Base-by-base conservation (phyloP, 2,888 invertebrate species). In the Mycalesis mineus region DNA sequence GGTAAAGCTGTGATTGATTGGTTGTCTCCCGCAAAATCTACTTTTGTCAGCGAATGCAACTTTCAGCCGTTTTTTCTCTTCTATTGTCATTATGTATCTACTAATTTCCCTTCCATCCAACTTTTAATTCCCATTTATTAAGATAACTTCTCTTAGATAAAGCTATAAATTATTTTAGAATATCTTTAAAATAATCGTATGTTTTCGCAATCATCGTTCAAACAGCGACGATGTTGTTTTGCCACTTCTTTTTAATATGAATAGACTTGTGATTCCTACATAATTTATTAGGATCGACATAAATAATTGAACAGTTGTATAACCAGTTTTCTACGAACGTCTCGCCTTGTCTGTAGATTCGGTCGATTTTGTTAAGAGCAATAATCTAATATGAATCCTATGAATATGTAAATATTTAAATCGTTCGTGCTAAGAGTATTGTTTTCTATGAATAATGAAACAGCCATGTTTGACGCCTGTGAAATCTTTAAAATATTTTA, bases 1-100 rank as follows among this genome's bases (percentile, higher is more conserved):
- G 72, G 74, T 74, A 76, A 74, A 71, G 66, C 70, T 69, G 79
- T 84, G 87, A 84, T 86, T 82, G 85, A 86, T 84, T 80, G 77
- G 68, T 58, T 62, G 61, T 62, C 61, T 58, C 63, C 60, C 57
- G 54, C 60, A 58, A 57, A 60, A 61, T 63, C 58, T 64, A 61
- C 63, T 66, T 62, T 65, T 63, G 63, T 61, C 56, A 57, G 45
- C 53, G 13, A 44, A 33, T 55, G 47, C 51, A 49, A 48, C 50
- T 40, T 55, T 53, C 49, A 39, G 17, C 42, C 15, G 7, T 57
- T 33, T 39, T n/a, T 39, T 45, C 45, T 51, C 29, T 31, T 15
- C 15, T 33, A 14, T 47, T 33, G 9, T 45, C 14, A 45, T 14
- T 45, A 14, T 45, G n/a, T n/a, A n/a, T 29, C 14, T 15, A 6